Conservation (phyloP, 2,888 invertebrate genomes). For the Euzetes globulus region DNA sequence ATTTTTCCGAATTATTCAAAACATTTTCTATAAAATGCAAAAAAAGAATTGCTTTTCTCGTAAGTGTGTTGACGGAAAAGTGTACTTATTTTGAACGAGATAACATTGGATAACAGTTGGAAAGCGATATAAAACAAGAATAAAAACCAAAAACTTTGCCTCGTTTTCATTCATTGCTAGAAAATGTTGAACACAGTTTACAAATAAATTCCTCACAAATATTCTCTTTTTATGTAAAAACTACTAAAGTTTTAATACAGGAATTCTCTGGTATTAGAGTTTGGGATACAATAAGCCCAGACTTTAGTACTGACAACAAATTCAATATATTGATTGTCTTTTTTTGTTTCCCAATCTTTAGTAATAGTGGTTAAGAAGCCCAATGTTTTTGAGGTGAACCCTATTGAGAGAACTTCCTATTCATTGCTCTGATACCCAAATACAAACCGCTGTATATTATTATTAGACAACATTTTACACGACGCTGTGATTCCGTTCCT, state of each 20-base stretch:
- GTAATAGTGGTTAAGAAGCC: neutral
- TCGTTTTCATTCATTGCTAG: neutral
- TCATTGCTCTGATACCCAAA: neutral
- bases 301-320: too few species aligned
- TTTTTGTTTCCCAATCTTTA: neutral
- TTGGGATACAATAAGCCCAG: too few species aligned
- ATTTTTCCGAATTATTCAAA: too few species aligned
- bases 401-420: conserved; percentile 13
- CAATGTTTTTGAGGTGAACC: neutral
- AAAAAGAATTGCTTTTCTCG: too few species aligned
- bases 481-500: conserved; percentile 6
- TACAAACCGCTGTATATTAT: neutral
- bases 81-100: too few species aligned
- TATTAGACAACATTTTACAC: conserved; percentile 10
- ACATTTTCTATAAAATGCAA: too few species aligned
- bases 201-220: neutral
- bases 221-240: neutral
- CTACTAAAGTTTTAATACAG: too few species aligned
- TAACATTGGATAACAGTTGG: too few species aligned
- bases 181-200: neutral
- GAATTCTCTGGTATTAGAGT: too few species aligned
- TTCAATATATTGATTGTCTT: conserved; percentile 1
- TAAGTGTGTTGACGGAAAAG: too few species aligned
- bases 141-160: neutral
- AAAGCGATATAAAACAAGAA: neutral